phyloP scores from a whole-genome alignment of 1,140 invertebrate species.

The Aphidius gifuensis region DNA sequence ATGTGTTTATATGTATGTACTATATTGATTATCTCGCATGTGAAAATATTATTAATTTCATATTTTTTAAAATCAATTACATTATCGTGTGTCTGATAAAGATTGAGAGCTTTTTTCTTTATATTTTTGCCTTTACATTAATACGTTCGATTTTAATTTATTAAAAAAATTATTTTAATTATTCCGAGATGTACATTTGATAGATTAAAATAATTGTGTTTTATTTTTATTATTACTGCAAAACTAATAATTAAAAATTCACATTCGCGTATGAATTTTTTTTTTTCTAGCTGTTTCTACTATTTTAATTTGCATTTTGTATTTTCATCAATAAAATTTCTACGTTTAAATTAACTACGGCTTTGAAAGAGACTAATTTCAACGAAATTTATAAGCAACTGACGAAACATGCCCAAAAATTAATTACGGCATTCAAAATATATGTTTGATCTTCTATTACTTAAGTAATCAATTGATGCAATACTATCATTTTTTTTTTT shows the following conservation, averaged over 20 bases:
- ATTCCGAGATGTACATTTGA: too few relatives aligned
- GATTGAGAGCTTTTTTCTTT: too few relatives aligned
- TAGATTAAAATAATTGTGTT: too few relatives aligned
- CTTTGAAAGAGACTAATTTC: slow-evolving; percentile 29
- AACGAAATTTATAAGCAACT: slow-evolving; percentile 45
- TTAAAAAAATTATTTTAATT: too few relatives aligned
- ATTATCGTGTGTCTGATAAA: too few relatives aligned
- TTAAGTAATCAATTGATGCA: too few relatives aligned
- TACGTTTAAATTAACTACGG: slow-evolving; percentile 29
- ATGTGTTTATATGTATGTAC: too few relatives aligned
- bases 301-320: slow-evolving; percentile 5
- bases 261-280: slow-evolving; percentile 15
- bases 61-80: too few relatives aligned
- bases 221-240: slow-evolving; percentile 1
- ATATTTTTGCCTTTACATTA: too few relatives aligned
- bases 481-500: slow-evolving; percentile 20
- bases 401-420: slow-evolving; percentile 52
- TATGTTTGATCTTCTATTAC: slow-evolving; percentile 34
- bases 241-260: slow-evolving; percentile 17
- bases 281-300: slow-evolving; percentile 3
- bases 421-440: slow-evolving; percentile 46
- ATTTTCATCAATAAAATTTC: slow-evolving; percentile 20
- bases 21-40: too few relatives aligned
- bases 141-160: too few relatives aligned
- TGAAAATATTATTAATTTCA: too few relatives aligned